Percentiles rank a stretch among this genome's conserved stretches.
Conservation (phyloP, 2,113 vertebrate species). For the Otolemur garnettii region DNA sequence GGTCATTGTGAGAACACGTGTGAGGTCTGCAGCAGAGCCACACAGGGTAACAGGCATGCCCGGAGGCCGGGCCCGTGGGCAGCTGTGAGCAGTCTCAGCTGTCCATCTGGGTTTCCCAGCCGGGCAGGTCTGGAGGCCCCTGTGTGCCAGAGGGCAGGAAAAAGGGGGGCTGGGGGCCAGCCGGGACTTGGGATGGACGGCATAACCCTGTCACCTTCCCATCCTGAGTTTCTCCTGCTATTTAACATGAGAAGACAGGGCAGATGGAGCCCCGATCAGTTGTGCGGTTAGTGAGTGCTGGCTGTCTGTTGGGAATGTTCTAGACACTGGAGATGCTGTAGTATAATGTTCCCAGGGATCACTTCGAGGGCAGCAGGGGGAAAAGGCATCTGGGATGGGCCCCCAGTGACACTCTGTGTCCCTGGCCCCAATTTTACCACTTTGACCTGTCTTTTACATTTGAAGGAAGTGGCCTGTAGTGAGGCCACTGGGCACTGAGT, state of each 20-base stretch:
- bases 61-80: fast-evolving
- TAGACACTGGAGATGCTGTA: not conserved
- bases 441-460: not conserved
- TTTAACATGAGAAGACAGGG: not conserved
- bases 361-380: not conserved
- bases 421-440: not conserved
- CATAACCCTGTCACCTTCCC: not conserved
- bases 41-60: too few relatives aligned
- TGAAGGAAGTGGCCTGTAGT: not conserved
- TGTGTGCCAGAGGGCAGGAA: fast-evolving
- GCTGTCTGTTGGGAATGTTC: not conserved
- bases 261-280: not conserved
- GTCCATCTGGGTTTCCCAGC: not conserved
- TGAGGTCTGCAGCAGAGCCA: fast-evolving
- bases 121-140: too few relatives aligned
- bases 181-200: not conserved
- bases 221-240: not conserved
- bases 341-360: not conserved
- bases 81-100: not conserved
- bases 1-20: fast-evolving
- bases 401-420: not conserved
- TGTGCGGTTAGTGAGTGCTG: not conserved
- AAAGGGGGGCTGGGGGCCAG: not conserved
- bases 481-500: not conserved
- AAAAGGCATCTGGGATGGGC: too few relatives aligned